Evolutionary conservation across 2,113 vertebrate genomes (phyloP).

Genomic region (Notechis scutatus): DNA sequence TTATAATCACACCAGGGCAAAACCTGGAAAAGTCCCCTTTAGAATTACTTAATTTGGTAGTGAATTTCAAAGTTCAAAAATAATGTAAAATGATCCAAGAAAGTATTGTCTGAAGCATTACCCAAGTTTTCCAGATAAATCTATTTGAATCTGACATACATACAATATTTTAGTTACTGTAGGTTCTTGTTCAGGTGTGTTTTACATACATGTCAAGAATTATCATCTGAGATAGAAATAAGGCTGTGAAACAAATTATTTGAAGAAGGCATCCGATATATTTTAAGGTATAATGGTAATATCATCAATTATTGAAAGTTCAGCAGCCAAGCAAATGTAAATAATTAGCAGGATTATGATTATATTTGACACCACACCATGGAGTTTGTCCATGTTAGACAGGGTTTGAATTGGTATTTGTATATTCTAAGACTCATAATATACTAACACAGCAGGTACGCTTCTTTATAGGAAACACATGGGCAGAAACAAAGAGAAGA

Average conservation of each 20-base stretch:
- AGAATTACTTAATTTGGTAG: background rate
- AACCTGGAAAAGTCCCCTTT: background rate
- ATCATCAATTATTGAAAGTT: background rate
- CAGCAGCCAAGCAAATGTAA: background rate
- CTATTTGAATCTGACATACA: background rate
- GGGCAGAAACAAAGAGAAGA: background rate
- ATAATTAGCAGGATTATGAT: background rate
- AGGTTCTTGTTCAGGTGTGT: background rate
- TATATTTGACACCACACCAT: background rate
- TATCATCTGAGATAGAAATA: background rate
- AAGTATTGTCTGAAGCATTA: background rate
- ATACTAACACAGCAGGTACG: background rate
- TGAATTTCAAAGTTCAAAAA: background rate
- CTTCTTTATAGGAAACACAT: background rate
- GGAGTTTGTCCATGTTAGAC: background rate
- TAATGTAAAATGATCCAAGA: background rate
- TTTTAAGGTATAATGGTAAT: background rate
- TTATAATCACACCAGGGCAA: background rate
- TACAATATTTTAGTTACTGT: background rate
- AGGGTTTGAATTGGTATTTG: background rate
- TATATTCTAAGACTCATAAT: background rate
- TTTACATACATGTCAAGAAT: background rate
- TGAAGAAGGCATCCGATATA: background rate
- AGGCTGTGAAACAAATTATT: background rate
- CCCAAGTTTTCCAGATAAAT: background rate